Conservation (phyloP, 2,113 vertebrate species). For the Leptocoma aspasia region DNA sequence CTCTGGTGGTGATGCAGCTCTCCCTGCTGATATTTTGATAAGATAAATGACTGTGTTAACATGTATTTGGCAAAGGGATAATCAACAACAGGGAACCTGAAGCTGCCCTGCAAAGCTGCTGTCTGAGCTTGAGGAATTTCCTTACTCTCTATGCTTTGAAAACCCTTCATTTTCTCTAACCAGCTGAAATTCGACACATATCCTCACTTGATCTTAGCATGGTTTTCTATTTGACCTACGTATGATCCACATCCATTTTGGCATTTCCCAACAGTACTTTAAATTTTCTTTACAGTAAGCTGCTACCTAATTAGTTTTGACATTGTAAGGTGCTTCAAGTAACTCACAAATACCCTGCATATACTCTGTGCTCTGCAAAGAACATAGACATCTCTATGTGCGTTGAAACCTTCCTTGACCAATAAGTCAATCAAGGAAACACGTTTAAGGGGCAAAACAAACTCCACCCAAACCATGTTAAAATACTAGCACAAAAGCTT, state of each 20-base stretch:
- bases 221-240: neutral
- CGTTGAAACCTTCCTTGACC: neutral
- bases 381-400: rapidly evolving
- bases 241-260: neutral
- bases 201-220: neutral
- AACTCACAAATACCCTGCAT: neutral
- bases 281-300: neutral
- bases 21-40: slow-evolving; percentile 53
- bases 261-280: neutral
- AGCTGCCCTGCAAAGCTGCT: neutral
- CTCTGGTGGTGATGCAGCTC: neutral
- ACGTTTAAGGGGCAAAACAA: neutral
- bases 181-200: neutral
- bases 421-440: neutral
- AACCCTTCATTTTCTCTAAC: neutral
- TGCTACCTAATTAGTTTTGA: neutral
- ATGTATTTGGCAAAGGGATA: slow-evolving; percentile 7
- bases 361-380: neutral
- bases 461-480: neutral
- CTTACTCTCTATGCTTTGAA: neutral
- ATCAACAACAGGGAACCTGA: neutral
- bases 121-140: neutral
- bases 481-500: neutral
- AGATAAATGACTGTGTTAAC: slow-evolving; percentile 53
- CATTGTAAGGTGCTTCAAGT: neutral